Conservation (phyloP, 2,113 vertebrate species). For the Silurus glanis region DNA sequence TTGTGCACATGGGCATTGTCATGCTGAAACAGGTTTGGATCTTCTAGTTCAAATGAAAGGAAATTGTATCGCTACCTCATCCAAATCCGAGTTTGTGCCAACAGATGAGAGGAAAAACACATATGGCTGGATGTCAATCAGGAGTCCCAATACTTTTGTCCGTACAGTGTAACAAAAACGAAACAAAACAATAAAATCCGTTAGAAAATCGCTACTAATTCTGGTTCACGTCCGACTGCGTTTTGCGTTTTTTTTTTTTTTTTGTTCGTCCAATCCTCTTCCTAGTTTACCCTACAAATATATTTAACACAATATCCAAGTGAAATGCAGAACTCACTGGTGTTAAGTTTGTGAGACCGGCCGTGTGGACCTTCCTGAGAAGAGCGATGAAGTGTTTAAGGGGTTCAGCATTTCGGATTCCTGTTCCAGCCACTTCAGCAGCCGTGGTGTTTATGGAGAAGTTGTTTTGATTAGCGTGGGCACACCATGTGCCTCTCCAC, state of each 20-base stretch:
- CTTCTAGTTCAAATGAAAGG: no score
- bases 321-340: neutral
- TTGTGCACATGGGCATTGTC: no score
- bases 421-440: slow-evolving; percentile 24
- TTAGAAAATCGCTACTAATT: neutral
- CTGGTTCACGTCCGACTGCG: neutral
- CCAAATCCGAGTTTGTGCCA: no score
- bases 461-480: slow-evolving; percentile 12
- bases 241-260: neutral
- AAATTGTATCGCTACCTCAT: no score
- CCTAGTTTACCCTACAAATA: neutral
- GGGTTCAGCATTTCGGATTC: slow-evolving; percentile 19
- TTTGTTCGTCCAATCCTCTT: no score
- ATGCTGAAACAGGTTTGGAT: no score
- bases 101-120: no score
- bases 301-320: neutral
- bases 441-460: slow-evolving; percentile 16
- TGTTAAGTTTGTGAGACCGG: neutral
- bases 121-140: no score
- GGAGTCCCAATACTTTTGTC: no score
- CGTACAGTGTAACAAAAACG: no score
- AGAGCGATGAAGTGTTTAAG: slow-evolving; percentile 21
- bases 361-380: neutral
- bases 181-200: no score
- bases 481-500: neutral